Percentiles rank a stretch among this genome's conserved stretches.
Evolutionary conservation across 2,113 vertebrate genomes (phyloP).

Genomic region (Etheostoma cragini): DNA sequence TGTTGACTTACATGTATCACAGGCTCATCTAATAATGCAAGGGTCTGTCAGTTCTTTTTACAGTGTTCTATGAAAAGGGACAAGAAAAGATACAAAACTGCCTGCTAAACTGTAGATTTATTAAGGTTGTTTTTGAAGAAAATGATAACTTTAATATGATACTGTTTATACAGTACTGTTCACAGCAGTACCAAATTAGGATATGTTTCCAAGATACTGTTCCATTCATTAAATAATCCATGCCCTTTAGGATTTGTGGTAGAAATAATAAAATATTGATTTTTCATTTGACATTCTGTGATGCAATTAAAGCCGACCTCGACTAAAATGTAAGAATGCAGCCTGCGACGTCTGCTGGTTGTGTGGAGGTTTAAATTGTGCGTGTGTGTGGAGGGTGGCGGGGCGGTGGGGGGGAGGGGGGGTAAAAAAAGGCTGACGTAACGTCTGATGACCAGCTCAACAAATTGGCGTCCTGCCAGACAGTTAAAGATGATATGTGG

Average conservation of each 20-base stretch:
- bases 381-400: background rate
- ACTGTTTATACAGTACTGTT: background rate
- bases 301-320: constrained; percentile 55
- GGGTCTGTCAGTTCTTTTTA: constrained; percentile 2
- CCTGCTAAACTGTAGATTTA: background rate
- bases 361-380: constrained; percentile 28
- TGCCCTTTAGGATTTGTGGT: constrained; percentile 60
- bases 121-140: background rate
- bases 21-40: background rate
- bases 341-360: constrained; percentile 25
- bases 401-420: background rate
- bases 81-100: background rate
- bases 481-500: constrained; percentile 59
- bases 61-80: background rate
- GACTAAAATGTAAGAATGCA: constrained; percentile 34
- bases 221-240: constrained; percentile 52
- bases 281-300: constrained; percentile 65
- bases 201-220: constrained; percentile 24
- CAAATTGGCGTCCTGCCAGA: constrained; percentile 40
- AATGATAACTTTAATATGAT: background rate
- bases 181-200: background rate
- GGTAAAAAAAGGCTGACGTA: constrained; percentile 55
- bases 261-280: constrained; percentile 66
- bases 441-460: constrained; percentile 61
- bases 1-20: background rate